Percentiles rank a stretch among this genome's conserved stretches.
These are phyloP conservation scores for Erpetoichthys calabaricus DNA, from an alignment of 2,797 vertebrate species.

Conservation along the genomic window DNA sequence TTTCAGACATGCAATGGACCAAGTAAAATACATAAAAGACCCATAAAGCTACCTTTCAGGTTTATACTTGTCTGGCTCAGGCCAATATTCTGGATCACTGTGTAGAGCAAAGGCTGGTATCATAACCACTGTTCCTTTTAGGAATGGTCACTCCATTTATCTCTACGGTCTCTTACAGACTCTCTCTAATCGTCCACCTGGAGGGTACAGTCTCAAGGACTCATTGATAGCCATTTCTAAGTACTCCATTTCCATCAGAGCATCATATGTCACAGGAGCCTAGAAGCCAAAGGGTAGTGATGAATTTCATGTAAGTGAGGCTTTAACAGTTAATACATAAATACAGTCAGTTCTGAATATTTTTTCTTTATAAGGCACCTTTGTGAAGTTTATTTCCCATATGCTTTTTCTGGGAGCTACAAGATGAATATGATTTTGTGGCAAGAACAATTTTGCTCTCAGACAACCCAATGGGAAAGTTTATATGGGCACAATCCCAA, in stretches of 20 bases:
- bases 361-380: too few relatives aligned
- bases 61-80: constrained; percentile 38
- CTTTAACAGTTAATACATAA: too few relatives aligned
- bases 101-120: constrained; percentile 31
- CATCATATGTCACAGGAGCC: constrained; percentile 30
- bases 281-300: not conserved
- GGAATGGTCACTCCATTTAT: constrained; percentile 41
- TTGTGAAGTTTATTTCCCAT: too few relatives aligned
- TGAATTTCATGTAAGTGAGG: too few relatives aligned
- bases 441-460: too few relatives aligned
- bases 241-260: constrained; percentile 38
- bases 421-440: too few relatives aligned
- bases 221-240: constrained; percentile 45
- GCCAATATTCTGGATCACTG: constrained; percentile 20
- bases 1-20: not conserved
- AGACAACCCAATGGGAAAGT: too few relatives aligned
- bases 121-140: constrained; percentile 25
- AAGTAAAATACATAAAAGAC: not conserved
- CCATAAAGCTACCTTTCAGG: constrained; percentile 45
- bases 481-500: too few relatives aligned
- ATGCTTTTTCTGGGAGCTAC: too few relatives aligned
- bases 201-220: constrained; percentile 32
- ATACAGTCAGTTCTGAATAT: too few relatives aligned
- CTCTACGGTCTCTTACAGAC: constrained; percentile 34
- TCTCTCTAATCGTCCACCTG: constrained; percentile 34